Evolutionary conservation across 2,113 vertebrate genomes (phyloP).

Genomic region (Anhinga anhinga): DNA sequence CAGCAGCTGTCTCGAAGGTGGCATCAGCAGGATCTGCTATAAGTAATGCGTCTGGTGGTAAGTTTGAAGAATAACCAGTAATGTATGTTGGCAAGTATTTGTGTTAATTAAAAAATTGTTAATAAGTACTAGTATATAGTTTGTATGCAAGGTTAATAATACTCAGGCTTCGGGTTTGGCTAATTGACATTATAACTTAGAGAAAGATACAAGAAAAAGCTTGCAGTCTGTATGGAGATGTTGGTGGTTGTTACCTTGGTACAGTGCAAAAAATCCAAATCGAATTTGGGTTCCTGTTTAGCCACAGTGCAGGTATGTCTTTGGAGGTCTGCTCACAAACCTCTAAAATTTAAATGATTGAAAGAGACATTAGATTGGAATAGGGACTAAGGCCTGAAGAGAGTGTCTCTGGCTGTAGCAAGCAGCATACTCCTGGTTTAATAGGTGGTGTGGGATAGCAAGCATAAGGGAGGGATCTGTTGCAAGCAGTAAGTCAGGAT

Average conservation of each 20-base stretch:
- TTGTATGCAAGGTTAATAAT: neutral
- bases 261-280: neutral
- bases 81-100: neutral
- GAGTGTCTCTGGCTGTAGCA: neutral
- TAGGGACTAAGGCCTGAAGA: neutral
- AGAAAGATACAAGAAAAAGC: neutral
- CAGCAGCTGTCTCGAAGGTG: constrained; percentile 96
- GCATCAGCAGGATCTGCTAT: constrained; percentile 95
- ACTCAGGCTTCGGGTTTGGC: neutral
- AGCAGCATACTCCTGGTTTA: neutral
- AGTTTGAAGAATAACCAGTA: constrained; percentile 18
- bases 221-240: neutral
- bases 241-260: neutral
- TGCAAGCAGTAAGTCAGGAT: neutral
- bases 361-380: neutral
- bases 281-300: neutral
- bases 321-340: neutral
- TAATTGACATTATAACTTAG: neutral
- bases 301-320: neutral
- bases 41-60: constrained; percentile 97
- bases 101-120: neutral
- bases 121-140: neutral
- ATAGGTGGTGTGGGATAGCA: neutral
- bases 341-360: neutral
- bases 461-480: fast-evolving